Base-by-base conservation (phyloP, 2,797 vertebrate genomes). In the Vireo griseus region DNA sequence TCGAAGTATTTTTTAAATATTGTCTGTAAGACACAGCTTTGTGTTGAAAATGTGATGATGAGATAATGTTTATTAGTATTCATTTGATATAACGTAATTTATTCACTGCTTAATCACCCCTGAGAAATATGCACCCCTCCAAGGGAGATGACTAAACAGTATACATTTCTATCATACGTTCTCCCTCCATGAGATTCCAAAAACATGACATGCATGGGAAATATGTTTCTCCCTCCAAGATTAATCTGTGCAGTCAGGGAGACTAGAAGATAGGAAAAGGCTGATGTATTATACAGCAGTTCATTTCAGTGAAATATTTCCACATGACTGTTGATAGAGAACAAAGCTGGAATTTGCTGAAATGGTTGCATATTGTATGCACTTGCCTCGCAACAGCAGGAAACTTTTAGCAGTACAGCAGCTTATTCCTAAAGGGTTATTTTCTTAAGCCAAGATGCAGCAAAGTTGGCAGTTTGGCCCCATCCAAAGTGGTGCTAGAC, bases 341-440 rank as follows among this genome's bases (percentile, higher is more conserved):
- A 81, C 86, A 89, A 94, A 89, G 85, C 57, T 95, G 84, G 58
- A 86, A 92, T 80, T 93, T 78, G 57, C 61, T 78, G 68, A 89
- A 90, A 72, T 5, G 8, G 21, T 94, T 92, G 85, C 86, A 45
- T 72, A n/a, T 16, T 5, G 22, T 72, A 72, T n/a, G 45, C 28
- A 48, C 35, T 57, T 93, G 35, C 74, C 67, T 79, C 50, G 54
- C 77, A 91, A 44, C 78, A 91, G 94, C 75, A 83, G 92, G 89
- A 95, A 83, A 63, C 81, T 93, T 83, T 96, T 93, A 95, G 91
- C 66, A 82, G 48, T 92, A 87, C 78, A 88, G 58, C 47, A 86
- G 39, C 51, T 83, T 25, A 4, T 82, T 93, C 44, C 68, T 86
- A 51, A 93, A 91, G 54, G 47, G 42, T 61, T 91, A 22, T 89